Evolutionary conservation across 2,888 invertebrate species (phyloP), one percentile per base, ranked within the genome.

Genomic region (Coenonympha arcania): DNA sequence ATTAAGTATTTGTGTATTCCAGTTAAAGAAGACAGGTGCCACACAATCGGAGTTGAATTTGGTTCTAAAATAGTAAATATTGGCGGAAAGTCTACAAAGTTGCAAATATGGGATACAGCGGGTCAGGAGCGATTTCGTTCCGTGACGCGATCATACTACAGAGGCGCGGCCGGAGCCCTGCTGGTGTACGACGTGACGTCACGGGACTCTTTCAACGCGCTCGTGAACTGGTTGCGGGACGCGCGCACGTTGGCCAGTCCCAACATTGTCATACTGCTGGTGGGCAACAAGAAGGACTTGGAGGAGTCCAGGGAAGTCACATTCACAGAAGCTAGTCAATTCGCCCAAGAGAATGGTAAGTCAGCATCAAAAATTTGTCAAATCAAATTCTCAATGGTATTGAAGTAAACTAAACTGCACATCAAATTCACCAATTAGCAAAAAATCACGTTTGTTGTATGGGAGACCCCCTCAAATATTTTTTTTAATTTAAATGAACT

Each of bases 41-140:
- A 94, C 73, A 94, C 94, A 31, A 94, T 94, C 68, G 94, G 94
- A 34, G 94, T 94, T 39, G 94, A 94, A 74, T 94, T 94, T 87
- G 94, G 94, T n/a, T 93, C 93, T 2, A 92, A 93, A 76, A 92
- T 94, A 61, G 89, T 94, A 1, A 93, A 92, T 73, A 92, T 94
- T 56, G 93, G 93, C 11, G 93, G 93, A 0, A 93, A 93, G 77
- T 91, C 92, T 4, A 93, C 94, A 1, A 94, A 94, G 73, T 77
- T 94, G 55, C 94, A 94, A 79, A 92, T 92, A 67, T 92, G 92
- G 92, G 92, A 92, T 62, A 99, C 99, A 4, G 99, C 99, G 26
- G 99, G 99, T 0, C 98, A 99, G 74, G 98, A 99, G 83, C 90
- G 98, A 70, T 99, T 99, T 79, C 91, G 98, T 64, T 98, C 98